Evolutionary conservation across 2,797 vertebrate species (phyloP).

Genomic region (Numenius phaeopus): DNA sequence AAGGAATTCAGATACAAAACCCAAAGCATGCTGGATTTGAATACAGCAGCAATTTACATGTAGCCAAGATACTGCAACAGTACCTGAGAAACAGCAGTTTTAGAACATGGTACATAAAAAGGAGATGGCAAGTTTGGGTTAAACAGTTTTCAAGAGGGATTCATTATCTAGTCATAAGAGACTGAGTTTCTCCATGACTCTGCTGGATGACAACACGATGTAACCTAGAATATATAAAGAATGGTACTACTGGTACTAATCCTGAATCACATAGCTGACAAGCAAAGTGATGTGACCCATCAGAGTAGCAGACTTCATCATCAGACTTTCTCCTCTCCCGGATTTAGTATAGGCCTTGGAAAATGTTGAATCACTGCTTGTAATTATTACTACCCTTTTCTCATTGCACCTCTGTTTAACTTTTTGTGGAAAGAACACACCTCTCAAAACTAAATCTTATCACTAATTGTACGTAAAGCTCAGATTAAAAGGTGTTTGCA

Average conservation of each 20-base stretch:
- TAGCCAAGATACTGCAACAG: background rate
- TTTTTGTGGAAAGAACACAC: background rate
- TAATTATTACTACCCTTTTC: background rate
- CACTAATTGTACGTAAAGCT: background rate
- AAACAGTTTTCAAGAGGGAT: background rate
- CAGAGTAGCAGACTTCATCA: background rate
- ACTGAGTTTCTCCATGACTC: background rate
- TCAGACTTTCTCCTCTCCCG: background rate
- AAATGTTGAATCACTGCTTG: background rate
- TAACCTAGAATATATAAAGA: background rate
- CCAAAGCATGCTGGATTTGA: background rate
- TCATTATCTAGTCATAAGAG: background rate
- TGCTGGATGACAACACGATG: background rate
- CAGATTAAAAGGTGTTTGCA: background rate
- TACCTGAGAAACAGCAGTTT: background rate
- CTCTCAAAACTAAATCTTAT: background rate
- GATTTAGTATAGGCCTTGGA: background rate
- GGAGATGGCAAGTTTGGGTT: background rate
- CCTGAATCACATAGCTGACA: background rate
- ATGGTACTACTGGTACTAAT: background rate
- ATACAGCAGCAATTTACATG: background rate
- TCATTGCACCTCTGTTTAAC: background rate
- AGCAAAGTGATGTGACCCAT: background rate
- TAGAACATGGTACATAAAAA: background rate
- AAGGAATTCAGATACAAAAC: background rate